A percentile compares a stretch with the other conserved stretches of the same genome.
phyloP scores from a whole-genome alignment of 2,113 vertebrate genomes.

The Ploceus nigricollis region DNA sequence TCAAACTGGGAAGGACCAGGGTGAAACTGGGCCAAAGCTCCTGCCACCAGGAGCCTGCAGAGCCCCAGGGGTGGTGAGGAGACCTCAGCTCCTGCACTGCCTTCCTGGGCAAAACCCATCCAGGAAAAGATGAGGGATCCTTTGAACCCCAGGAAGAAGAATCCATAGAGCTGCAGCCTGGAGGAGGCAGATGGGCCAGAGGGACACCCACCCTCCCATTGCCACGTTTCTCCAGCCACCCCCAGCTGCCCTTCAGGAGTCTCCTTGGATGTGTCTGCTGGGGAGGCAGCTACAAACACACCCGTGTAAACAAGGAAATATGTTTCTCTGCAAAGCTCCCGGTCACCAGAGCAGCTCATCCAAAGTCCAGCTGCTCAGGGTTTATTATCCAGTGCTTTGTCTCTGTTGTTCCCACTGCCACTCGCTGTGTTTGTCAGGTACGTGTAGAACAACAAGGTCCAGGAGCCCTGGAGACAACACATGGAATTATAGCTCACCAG shows the following conservation, averaged over 20 bases:
- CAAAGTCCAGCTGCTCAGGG: slow-evolving; percentile 38
- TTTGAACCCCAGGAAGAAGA: background rate
- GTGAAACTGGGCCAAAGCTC: background rate
- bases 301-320: background rate
- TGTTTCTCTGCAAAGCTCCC: background rate
- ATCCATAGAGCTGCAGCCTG: background rate
- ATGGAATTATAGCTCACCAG: background rate
- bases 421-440: background rate
- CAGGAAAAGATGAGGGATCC: background rate
- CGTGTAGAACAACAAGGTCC: background rate
- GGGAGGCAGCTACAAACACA: background rate
- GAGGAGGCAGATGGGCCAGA: accelerated
- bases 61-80: background rate
- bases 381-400: slow-evolving; percentile 15
- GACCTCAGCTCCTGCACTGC: background rate
- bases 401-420: background rate
- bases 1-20: background rate
- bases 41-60: background rate
- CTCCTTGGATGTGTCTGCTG: background rate
- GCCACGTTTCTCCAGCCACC: background rate
- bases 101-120: background rate
- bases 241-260: background rate
- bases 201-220: background rate
- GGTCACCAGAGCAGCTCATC: background rate
- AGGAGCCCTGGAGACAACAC: background rate